These are phyloP conservation scores for Neodiprion pinetum DNA, from an alignment of 1,140 invertebrate genomes.

Conservation along the genomic window DNA sequence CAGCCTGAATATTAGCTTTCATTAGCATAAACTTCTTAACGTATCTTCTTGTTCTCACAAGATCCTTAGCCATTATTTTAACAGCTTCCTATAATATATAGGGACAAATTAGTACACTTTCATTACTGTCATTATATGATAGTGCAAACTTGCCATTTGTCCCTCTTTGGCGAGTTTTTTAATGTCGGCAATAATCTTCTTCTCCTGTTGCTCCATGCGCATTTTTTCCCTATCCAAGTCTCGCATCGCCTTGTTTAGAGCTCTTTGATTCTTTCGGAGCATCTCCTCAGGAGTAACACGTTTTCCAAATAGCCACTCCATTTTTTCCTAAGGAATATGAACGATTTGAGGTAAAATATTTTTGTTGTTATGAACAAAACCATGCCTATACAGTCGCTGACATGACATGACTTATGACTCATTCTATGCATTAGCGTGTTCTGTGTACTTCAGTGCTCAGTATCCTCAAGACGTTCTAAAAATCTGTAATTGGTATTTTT, in stretches of 20 bases:
- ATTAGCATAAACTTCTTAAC: constrained; percentile 99
- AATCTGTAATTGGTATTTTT: no score
- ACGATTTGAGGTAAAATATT: no score
- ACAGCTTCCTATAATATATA: constrained; percentile 87
- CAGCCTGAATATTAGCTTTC: constrained; percentile 99
- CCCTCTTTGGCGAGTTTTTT: constrained; percentile 99
- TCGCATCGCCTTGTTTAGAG: constrained; percentile 98
- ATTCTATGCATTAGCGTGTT: no score
- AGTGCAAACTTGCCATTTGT: constrained; percentile 85
- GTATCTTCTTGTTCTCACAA: constrained; percentile 94
- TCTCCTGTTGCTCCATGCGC: constrained; percentile 98
- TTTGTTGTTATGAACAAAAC: no score
- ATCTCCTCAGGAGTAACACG: constrained; percentile 97
- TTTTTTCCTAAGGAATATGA: constrained; percentile 46
- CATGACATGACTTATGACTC: no score
- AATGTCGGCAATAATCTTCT: constrained; percentile 98
- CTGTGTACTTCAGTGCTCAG: no score
- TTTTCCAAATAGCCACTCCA: constrained; percentile 98
- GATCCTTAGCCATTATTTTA: constrained; percentile 99
- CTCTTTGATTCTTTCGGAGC: constrained; percentile 97
- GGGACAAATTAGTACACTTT: constrained; percentile 14
- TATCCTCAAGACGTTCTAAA: no score
- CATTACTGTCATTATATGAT: neutral
- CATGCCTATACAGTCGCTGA: no score
- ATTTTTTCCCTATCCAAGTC: constrained; percentile 93